phyloP scores from a whole-genome alignment of 2,797 vertebrate genomes.

The Ceryle rudis region DNA sequence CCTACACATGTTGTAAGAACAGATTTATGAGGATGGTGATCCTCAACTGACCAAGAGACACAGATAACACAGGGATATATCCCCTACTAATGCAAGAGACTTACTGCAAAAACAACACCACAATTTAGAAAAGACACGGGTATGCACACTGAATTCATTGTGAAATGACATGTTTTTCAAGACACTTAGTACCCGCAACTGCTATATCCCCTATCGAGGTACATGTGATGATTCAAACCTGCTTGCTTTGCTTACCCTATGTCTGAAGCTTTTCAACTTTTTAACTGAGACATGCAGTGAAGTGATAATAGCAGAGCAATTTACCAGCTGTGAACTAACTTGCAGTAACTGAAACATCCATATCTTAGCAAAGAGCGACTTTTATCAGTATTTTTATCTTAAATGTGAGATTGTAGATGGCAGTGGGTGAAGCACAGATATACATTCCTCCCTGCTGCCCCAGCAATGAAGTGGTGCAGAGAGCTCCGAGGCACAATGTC shows the following conservation, averaged over 20 bases:
- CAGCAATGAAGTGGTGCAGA: neutral
- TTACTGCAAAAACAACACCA: neutral
- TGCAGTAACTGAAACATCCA: neutral
- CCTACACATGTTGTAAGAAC: neutral
- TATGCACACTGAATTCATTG: neutral
- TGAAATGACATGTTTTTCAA: neutral
- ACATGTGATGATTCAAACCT: neutral
- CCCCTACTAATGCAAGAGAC: neutral
- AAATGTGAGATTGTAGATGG: neutral
- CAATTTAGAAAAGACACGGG: neutral
- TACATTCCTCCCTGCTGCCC: neutral
- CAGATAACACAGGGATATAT: neutral
- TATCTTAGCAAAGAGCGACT: neutral
- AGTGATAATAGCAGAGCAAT: neutral
- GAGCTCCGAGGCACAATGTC: accelerated
- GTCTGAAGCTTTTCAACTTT: neutral
- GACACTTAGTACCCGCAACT: neutral
- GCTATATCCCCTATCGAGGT: neutral
- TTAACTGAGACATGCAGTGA: accelerated
- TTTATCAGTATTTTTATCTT: neutral
- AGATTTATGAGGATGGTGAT: neutral
- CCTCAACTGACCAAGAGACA: neutral
- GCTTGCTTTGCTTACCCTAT: neutral
- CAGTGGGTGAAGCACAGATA: neutral
- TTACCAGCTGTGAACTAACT: neutral